Percentiles rank a stretch among this genome's conserved stretches.
Evolutionary conservation across 2,888 invertebrate genomes (phyloP).

Genomic region (Polietes domitor): DNA sequence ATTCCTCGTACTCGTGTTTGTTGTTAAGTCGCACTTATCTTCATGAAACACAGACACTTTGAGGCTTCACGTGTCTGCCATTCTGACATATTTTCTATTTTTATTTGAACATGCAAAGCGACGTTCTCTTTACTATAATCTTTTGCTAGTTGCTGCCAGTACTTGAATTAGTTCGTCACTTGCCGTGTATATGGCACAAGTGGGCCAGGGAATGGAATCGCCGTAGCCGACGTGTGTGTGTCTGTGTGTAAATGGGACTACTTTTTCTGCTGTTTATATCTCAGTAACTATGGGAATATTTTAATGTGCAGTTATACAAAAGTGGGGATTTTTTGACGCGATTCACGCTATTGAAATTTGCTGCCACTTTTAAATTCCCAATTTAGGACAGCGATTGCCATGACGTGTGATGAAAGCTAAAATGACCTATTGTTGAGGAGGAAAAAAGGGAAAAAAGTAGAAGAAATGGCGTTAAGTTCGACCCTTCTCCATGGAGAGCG

Average conservation of each 20-base stretch:
- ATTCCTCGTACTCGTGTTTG: not conserved
- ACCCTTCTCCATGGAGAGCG: too few species aligned
- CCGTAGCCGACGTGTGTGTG: not conserved
- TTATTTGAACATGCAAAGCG: slow-evolving; percentile 29
- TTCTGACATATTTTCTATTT: slow-evolving; percentile 32
- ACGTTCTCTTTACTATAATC: slow-evolving; percentile 28
- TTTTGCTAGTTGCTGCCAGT: slow-evolving; percentile 24
- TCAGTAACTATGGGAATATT: slow-evolving; percentile 21
- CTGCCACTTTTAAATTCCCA: too few species aligned
- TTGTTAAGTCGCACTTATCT: slow-evolving; percentile 30
- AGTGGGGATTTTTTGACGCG: too few species aligned
- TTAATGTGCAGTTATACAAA: too few species aligned
- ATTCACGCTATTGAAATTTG: too few species aligned
- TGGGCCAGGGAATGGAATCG: slow-evolving; percentile 18
- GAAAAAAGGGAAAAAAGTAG: too few species aligned
- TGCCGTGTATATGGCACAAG: slow-evolving; percentile 7
- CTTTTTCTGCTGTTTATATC: not conserved
- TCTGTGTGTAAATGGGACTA: slow-evolving; percentile 9
- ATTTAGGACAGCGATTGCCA: too few species aligned
- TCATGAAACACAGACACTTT: slow-evolving; percentile 29
- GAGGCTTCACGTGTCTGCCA: slow-evolving; percentile 23
- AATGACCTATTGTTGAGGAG: too few species aligned
- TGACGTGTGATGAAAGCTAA: too few species aligned
- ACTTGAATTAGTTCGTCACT: slow-evolving; percentile 19
- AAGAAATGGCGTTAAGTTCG: too few species aligned